Conservation (phyloP, 2,888 invertebrate species). For the Lepeophtheirus nordmannii region DNA sequence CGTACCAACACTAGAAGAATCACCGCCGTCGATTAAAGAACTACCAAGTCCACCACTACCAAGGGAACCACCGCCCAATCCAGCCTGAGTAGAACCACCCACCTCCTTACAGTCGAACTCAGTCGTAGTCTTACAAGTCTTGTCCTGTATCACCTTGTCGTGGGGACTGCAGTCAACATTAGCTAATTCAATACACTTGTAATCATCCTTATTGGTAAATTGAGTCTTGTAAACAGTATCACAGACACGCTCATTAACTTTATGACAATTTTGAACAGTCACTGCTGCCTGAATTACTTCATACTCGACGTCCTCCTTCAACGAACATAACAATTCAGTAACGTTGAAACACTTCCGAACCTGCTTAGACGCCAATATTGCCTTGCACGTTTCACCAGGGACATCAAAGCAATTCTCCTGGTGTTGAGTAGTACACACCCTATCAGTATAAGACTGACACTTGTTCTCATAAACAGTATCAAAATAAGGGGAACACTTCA, state of each 20-base stretch:
- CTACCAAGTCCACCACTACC: not conserved
- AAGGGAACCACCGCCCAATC: not conserved
- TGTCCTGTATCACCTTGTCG: not conserved
- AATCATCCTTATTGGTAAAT: slow-evolving; percentile 4
- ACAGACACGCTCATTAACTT: slow-evolving; percentile 5
- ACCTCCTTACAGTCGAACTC: not conserved
- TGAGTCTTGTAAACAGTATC: slow-evolving; percentile 13
- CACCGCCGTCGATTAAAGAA: no score
- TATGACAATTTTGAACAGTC: slow-evolving; percentile 13
- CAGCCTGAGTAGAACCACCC: not conserved
- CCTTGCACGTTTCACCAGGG: slow-evolving; percentile 8
- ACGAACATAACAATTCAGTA: slow-evolving; percentile 9
- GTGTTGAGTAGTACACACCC: not conserved
- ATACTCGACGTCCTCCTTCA: slow-evolving; percentile 15
- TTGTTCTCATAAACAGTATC: no score
- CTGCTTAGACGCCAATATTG: not conserved
- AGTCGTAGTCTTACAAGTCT: slow-evolving; percentile 10
- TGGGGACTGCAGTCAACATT: not conserved
- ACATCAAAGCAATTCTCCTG: slow-evolving; percentile 20
- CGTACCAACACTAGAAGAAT: no score
- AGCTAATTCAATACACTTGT: not conserved
- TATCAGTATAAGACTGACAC: no score
- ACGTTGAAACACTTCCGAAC: slow-evolving; percentile 18
- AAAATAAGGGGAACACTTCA: no score
- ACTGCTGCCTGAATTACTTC: slow-evolving; percentile 9